Conservation (phyloP, 2,797 vertebrate species). For the Buphagus erythrorhynchus region DNA sequence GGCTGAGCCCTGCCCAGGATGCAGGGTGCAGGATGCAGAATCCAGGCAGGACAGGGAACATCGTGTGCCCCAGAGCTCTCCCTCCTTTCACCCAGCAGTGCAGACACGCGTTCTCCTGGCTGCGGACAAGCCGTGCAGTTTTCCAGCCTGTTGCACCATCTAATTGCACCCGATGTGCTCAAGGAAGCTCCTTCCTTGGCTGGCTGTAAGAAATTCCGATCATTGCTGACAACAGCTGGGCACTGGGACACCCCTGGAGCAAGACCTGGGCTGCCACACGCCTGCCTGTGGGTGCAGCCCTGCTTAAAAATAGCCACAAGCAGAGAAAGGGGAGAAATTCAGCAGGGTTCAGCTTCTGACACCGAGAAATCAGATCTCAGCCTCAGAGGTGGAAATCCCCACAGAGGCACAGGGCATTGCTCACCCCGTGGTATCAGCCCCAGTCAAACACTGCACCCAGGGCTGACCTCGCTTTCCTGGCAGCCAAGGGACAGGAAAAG, state of each 20-base stretch:
- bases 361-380: neutral
- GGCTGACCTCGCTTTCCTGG: neutral
- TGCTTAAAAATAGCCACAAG: neutral
- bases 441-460: neutral
- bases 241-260: neutral
- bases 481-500: neutral
- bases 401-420: neutral
- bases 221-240: rapidly evolving
- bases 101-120: rapidly evolving
- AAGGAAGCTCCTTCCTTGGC: neutral
- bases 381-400: neutral
- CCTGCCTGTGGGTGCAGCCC: neutral
- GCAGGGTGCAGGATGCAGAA: neutral
- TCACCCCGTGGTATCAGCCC: neutral
- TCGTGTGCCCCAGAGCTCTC: rapidly evolving
- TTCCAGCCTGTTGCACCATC: neutral
- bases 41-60: neutral
- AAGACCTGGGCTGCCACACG: neutral
- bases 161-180: neutral
- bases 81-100: neutral
- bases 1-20: neutral
- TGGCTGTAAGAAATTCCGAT: rapidly evolving
- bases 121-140: neutral
- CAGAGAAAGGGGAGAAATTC: neutral
- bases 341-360: neutral